Conservation (phyloP, 2,113 vertebrate species). For the Opisthocomus hoazin region DNA sequence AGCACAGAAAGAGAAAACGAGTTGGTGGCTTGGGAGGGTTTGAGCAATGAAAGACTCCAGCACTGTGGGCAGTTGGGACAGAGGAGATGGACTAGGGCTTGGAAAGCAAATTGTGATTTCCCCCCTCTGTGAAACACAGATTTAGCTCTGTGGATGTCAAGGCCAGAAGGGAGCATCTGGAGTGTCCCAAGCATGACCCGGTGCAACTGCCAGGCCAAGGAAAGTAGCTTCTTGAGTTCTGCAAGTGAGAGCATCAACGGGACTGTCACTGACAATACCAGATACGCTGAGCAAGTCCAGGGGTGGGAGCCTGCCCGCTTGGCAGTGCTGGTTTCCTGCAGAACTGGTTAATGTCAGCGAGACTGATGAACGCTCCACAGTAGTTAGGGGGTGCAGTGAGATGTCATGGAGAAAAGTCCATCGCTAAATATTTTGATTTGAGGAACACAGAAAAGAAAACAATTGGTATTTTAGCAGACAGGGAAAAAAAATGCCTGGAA, state of each 20-base stretch:
- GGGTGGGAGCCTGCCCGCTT: background rate
- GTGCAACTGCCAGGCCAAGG: background rate
- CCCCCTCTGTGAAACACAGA: background rate
- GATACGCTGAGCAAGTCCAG: background rate
- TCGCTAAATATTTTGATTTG: slow-evolving; percentile 56
- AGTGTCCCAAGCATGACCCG: background rate
- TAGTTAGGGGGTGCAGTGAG: background rate
- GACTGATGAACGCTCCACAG: background rate
- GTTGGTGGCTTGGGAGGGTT: background rate
- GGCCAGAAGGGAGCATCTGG: background rate
- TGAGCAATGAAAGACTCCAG: background rate
- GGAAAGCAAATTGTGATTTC: background rate
- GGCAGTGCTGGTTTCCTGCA: background rate
- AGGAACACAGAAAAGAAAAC: slow-evolving; percentile 36
- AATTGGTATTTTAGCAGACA: slow-evolving; percentile 32
- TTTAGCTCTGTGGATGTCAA: background rate
- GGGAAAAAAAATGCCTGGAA: background rate
- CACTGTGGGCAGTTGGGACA: background rate
- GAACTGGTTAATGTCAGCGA: slow-evolving; percentile 21
- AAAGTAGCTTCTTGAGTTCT: background rate
- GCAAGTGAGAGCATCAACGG: background rate
- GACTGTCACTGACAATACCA: background rate
- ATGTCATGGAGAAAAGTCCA: slow-evolving; percentile 16
- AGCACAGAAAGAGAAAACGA: background rate
- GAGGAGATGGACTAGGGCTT: background rate